Evolutionary conservation across 2,888 invertebrate genomes (phyloP), one percentile per base, ranked within the genome.

Genomic region (Microdon myrmicae): DNA sequence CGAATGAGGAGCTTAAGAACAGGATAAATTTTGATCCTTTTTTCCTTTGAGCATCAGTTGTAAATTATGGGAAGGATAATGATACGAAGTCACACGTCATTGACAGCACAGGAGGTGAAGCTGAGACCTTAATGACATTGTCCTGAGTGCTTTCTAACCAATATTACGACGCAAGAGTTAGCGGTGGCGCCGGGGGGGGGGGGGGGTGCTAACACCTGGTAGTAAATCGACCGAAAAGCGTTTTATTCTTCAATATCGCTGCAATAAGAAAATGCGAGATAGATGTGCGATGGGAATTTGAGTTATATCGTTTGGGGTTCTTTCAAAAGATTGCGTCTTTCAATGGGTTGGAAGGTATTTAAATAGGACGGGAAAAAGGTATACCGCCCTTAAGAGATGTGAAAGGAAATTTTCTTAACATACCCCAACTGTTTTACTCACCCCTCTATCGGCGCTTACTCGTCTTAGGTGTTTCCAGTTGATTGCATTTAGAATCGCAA

Each of bases 21-120:
- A 38, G n/a, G 9, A 8, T n/a, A 9, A 2, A 35, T 3, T 31
- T 3, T 31, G 8, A 9, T 31, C 4, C n/a, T 6, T 12, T 8
- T 31, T 10, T 35, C 17, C n/a, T 19, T 17, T 32, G 14, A 12
- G 48, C 49, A 49, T 58, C 49, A 44, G 34, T 58, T 53, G 53
- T 54, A 47, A 53, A 47, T 53, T 41, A 47, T 47, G 31, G 41
- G 54, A 53, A 44, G 23, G 47, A 59, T 59, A 54, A 59, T 54
- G 53, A 53, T 26, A 45, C 41, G 51, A 29, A n/a, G n/a, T n/a
- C n/a, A n/a, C n/a, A n/a, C n/a, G n/a, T 39, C 22, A n/a, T 17
- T 4, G 25, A 16, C 20, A 12, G 13, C 9, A 6, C 2, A 0
- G 6, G 16, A 8, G 12, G 22, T 16, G n/a, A n/a, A n/a, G n/a